Conservation (phyloP, 2,113 vertebrate species). For the Okapia johnstoni region DNA sequence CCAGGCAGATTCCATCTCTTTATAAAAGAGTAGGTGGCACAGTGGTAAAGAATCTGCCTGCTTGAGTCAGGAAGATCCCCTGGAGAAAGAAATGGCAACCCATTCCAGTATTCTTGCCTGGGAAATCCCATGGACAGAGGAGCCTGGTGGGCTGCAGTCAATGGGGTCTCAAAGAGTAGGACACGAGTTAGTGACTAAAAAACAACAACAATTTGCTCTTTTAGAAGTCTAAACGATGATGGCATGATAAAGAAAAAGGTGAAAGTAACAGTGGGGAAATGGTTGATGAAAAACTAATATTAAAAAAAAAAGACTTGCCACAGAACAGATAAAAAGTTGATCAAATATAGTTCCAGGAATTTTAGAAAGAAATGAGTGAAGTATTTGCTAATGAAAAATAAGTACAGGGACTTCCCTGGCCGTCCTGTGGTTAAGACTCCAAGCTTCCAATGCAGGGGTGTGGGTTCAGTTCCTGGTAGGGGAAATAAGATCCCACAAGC, state of each 20-base stretch:
- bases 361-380: slow-evolving; percentile 9
- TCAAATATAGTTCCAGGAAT: background rate
- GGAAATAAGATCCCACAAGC: background rate
- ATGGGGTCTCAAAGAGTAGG: background rate
- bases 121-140: background rate
- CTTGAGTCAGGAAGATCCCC: background rate
- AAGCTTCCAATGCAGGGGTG: background rate
- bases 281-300: background rate
- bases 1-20: background rate
- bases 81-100: background rate
- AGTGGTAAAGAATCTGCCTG: background rate
- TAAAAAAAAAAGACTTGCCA: background rate
- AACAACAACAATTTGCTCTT: background rate
- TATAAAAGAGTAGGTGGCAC: background rate
- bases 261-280: background rate
- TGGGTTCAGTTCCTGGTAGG: background rate
- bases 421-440: background rate
- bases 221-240: background rate
- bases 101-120: background rate
- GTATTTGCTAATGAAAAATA: background rate
- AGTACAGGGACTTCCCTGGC: background rate
- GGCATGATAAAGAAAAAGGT: background rate
- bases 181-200: background rate
- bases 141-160: background rate
- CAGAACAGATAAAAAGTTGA: background rate